These are phyloP conservation scores for Digitonthophagus gazella DNA, from an alignment of 2,888 invertebrate species.

Conservation along the genomic window DNA sequence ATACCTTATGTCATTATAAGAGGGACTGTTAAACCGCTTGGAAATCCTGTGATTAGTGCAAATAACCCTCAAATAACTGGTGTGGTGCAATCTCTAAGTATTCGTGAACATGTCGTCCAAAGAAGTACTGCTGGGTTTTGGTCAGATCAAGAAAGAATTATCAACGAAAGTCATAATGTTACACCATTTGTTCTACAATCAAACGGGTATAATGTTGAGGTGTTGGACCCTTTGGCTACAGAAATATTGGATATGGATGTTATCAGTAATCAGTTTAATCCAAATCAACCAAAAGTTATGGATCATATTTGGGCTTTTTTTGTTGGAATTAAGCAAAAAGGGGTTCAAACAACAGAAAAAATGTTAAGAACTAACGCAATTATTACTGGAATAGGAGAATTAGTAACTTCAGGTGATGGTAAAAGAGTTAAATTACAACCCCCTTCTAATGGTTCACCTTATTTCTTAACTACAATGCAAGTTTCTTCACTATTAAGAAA, in stretches of 20 bases:
- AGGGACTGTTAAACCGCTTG: conserved; percentile 73
- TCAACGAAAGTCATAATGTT: conserved; percentile 75
- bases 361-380: conserved; percentile 80
- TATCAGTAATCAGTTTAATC: conserved; percentile 80
- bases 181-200: conserved; percentile 75
- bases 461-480: conserved; percentile 78
- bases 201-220: conserved; percentile 65
- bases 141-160: conserved; percentile 76
- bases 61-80: conserved; percentile 72
- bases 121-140: conserved; percentile 82
- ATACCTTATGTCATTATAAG: conserved; percentile 74
- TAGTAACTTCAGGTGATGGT: conserved; percentile 64
- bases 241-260: conserved; percentile 77
- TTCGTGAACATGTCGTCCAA: conserved; percentile 81
- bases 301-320: conserved; percentile 85
- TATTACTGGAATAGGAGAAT: conserved; percentile 76
- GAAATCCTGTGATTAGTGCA: conserved; percentile 71
- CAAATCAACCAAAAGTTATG: conserved; percentile 70
- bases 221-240: conserved; percentile 72
- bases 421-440: conserved; percentile 67
- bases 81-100: conserved; percentile 75
- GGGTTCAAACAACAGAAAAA: conserved; percentile 83
- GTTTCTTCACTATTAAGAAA: conserved; percentile 72
- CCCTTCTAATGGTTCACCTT: conserved; percentile 66
- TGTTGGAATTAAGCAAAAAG: conserved; percentile 77